Conservation (phyloP, 2,888 invertebrate species). For the Mimas tiliae region DNA sequence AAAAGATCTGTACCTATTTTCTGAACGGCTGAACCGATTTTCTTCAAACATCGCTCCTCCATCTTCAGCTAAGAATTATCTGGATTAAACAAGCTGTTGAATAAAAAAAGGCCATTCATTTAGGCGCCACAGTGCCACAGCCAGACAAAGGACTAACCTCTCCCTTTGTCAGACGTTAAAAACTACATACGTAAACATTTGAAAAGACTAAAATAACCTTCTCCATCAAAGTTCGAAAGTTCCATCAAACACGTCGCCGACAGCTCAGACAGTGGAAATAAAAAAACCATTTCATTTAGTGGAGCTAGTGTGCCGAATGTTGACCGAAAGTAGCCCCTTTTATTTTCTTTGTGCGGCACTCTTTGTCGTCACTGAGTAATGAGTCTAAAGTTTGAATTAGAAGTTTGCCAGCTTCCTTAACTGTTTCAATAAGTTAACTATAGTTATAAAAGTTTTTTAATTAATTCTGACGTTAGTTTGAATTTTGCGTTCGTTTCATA, state of each 20-base stretch:
- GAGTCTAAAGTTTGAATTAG: slow-evolving; percentile 59
- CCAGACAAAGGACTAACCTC: too few relatives aligned
- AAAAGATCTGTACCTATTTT: too few relatives aligned
- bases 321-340: slow-evolving; percentile 55
- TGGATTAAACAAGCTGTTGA: too few relatives aligned
- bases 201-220: background rate
- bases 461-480: background rate
- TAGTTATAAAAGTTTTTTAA: slow-evolving; percentile 5
- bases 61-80: too few relatives aligned
- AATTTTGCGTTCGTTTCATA: background rate
- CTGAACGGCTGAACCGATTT: too few relatives aligned
- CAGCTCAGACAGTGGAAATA: slow-evolving; percentile 8
- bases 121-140: too few relatives aligned
- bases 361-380: slow-evolving; percentile 62
- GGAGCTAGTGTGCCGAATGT: slow-evolving; percentile 14
- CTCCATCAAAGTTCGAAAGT: background rate
- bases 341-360: slow-evolving; percentile 44
- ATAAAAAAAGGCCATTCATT: too few relatives aligned
- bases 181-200: background rate
- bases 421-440: background rate
- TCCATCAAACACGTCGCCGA: background rate
- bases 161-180: too few relatives aligned
- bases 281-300: slow-evolving; percentile 20
- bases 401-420: slow-evolving; percentile 26
- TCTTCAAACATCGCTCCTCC: too few relatives aligned